A percentile compares a stretch with the other conserved stretches of the same genome.
These are phyloP conservation scores for Lochmaea crataegi DNA, from an alignment of 2,888 invertebrate species.

Conservation along the genomic window DNA sequence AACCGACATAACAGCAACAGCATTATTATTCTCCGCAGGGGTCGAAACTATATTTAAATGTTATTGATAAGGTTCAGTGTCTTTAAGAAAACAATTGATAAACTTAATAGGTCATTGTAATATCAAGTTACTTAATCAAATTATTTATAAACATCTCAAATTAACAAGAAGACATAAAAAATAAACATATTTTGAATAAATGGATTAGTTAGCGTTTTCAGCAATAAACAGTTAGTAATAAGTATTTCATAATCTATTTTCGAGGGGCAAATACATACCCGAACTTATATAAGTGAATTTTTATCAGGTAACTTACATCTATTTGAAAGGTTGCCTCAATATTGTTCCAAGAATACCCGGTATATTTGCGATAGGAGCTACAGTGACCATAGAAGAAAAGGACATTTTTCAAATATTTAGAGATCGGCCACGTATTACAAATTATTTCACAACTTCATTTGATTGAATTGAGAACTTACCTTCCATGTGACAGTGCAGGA, in stretches of 20 bases:
- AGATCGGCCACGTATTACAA: no score
- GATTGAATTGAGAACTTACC: constrained; percentile 19
- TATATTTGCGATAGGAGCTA: no score
- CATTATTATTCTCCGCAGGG: constrained; percentile 1
- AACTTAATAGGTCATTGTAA: constrained; percentile 5
- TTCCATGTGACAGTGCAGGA: constrained; percentile 12
- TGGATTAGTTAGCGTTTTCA: background rate
- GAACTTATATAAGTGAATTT: no score
- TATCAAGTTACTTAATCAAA: background rate
- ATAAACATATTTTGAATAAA: constrained; percentile 1
- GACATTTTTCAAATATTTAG: no score
- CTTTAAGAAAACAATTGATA: background rate
- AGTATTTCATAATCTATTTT: no score
- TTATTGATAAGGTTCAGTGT: constrained; percentile 1
- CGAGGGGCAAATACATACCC: no score
- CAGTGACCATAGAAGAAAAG: no score
- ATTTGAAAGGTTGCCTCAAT: no score
- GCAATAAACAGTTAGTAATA: no score
- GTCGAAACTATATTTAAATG: constrained; percentile 11
- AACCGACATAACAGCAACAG: background rate
- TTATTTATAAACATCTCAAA: background rate
- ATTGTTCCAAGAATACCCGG: no score
- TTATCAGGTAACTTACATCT: no score
- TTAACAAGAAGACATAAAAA: constrained; percentile 1
- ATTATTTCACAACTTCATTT: no score